Percentiles rank a stretch among this genome's conserved stretches.
phyloP scores from a whole-genome alignment of 2,888 invertebrate genomes.

The Latrodectus elegans region DNA sequence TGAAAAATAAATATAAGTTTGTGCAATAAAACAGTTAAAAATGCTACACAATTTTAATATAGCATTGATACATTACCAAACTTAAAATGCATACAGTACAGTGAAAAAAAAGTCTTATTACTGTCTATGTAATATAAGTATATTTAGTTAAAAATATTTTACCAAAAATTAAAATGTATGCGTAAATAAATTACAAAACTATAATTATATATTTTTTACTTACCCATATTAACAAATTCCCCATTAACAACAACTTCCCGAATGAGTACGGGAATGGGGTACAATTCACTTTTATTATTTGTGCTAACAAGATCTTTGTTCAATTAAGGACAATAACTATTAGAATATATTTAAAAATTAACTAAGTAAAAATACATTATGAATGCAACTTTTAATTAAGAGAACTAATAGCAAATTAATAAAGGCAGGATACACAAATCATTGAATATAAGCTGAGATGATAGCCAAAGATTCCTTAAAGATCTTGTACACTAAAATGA shows the following conservation, averaged over 20 bases:
- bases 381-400: background rate
- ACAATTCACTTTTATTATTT: slow-evolving; percentile 76
- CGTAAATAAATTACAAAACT: background rate
- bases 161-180: background rate
- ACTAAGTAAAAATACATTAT: background rate
- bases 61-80: no score
- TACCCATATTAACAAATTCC: slow-evolving; percentile 74
- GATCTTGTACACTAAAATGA: slow-evolving; percentile 52
- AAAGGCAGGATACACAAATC: slow-evolving; percentile 69
- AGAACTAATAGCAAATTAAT: no score
- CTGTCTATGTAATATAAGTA: background rate
- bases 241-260: slow-evolving; percentile 77
- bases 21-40: no score
- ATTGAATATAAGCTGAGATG: slow-evolving; percentile 60
- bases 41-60: no score
- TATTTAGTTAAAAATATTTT: background rate
- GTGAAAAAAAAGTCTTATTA: no score
- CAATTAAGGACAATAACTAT: slow-evolving; percentile 74
- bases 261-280: slow-evolving; percentile 79
- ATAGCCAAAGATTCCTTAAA: slow-evolving; percentile 45
- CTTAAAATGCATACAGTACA: no score
- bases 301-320: slow-evolving; percentile 77
- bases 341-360: background rate
- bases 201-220: background rate
- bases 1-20: no score